phyloP scores from a whole-genome alignment of 2,888 invertebrate genomes.

The Nudaria mundana region DNA sequence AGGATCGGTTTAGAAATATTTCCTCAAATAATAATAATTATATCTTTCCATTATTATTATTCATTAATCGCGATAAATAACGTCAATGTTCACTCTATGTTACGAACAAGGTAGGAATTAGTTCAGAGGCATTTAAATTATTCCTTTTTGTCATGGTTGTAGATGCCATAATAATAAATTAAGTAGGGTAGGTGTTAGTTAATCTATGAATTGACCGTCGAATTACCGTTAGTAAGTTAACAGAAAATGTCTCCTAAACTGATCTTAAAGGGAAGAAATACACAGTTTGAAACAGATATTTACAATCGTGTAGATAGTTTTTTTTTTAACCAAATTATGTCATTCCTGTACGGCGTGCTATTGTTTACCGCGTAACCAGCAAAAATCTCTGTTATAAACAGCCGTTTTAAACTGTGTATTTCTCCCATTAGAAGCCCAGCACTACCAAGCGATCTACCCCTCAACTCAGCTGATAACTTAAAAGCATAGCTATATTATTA shows the following conservation, averaged over 20 bases:
- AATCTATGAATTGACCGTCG: conserved; percentile 37
- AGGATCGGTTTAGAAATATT: conserved; percentile 30
- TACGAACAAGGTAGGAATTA: conserved; percentile 26
- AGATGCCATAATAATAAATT: conserved; percentile 44
- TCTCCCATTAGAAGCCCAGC: no score
- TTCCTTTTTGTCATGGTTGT: conserved; percentile 36
- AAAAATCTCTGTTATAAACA: no score
- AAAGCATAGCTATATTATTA: conserved; percentile 22
- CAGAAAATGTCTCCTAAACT: no score
- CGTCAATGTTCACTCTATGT: conserved; percentile 30
- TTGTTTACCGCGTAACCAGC: no score
- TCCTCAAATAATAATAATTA: conserved; percentile 32
- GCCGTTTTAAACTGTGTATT: no score
- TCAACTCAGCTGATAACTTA: conserved; percentile 12
- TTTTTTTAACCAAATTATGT: no score
- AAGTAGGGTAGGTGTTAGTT: conserved; percentile 40
- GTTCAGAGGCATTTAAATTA: conserved; percentile 30
- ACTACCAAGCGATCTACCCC: neutral
- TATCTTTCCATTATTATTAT: conserved; percentile 30
- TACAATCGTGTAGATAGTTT: no score
- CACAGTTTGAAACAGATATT: no score
- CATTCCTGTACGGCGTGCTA: no score
- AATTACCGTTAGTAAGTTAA: conserved; percentile 33
- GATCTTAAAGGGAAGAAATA: no score
- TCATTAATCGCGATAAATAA: conserved; percentile 24